These are phyloP conservation scores for Melinaea marsaeus DNA, from an alignment of 2,888 invertebrate genomes.

Conservation along the genomic window DNA sequence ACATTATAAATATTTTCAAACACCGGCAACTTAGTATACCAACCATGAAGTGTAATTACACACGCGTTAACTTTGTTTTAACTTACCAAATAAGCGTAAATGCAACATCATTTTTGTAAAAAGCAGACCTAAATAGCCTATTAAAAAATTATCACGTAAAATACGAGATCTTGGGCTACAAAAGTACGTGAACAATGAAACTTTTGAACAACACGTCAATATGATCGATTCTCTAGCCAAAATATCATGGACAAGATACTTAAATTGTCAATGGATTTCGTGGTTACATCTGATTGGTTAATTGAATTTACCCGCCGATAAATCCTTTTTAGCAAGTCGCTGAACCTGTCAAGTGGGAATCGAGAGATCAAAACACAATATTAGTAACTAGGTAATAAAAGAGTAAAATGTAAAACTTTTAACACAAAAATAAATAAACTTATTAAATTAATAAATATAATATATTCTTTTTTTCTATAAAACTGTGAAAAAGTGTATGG, in stretches of 20 bases:
- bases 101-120: slow-evolving; percentile 50
- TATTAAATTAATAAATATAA: no score
- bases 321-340: no score
- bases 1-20: slow-evolving; percentile 26
- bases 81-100: slow-evolving; percentile 60
- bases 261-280: slow-evolving; percentile 70
- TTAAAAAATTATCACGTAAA: background rate
- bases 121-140: slow-evolving; percentile 5
- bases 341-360: no score
- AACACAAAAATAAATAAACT: no score
- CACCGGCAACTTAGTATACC: slow-evolving; percentile 40
- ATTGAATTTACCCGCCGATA: slow-evolving; percentile 17
- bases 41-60: slow-evolving; percentile 41
- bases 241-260: slow-evolving; percentile 34
- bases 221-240: slow-evolving; percentile 40
- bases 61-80: slow-evolving; percentile 50
- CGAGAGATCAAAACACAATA: no score
- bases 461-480: no score
- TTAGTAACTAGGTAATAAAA: no score
- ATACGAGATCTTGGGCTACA: slow-evolving; percentile 39
- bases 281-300: slow-evolving; percentile 60
- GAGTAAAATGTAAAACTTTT: no score
- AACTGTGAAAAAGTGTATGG: no score
- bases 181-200: slow-evolving; percentile 33
- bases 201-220: slow-evolving; percentile 54